Conservation (phyloP, 2,797 vertebrate genomes). For the Urosaurus nigricauda region DNA sequence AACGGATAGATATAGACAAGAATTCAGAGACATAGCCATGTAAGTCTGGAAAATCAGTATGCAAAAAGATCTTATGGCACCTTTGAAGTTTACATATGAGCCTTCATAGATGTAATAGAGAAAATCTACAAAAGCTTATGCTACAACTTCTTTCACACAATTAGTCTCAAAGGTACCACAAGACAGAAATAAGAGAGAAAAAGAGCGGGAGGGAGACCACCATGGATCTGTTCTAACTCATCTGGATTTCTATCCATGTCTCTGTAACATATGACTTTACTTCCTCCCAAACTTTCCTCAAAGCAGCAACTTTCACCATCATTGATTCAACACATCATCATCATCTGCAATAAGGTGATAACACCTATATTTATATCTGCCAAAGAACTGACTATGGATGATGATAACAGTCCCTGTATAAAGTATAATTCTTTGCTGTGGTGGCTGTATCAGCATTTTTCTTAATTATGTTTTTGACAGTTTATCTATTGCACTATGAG, state of each 20-base stretch:
- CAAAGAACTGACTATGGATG: conserved; percentile 72
- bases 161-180: too few species aligned
- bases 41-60: too few species aligned
- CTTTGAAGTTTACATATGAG: too few species aligned
- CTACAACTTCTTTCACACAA: too few species aligned
- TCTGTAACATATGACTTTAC: conserved; percentile 55
- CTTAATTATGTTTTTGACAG: conserved; percentile 84
- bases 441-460: conserved; percentile 79
- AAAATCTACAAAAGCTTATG: too few species aligned
- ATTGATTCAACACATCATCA: conserved; percentile 75
- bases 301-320: conserved; percentile 70
- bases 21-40: too few species aligned
- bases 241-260: conserved; percentile 53
- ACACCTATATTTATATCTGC: conserved; percentile 76
- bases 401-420: conserved; percentile 74
- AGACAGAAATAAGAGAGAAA: too few species aligned
- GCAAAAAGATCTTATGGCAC: too few species aligned
- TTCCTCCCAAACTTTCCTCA: conserved; percentile 49
- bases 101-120: too few species aligned
- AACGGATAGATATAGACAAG: too few species aligned
- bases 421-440: conserved; percentile 78
- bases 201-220: not conserved
- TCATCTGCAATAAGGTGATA: conserved; percentile 72
- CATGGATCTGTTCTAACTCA: conserved; percentile 30
- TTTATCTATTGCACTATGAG: conserved; percentile 79